These are phyloP conservation scores for Orius laevigatus DNA, from an alignment of 1,140 invertebrate species.

Conservation along the genomic window DNA sequence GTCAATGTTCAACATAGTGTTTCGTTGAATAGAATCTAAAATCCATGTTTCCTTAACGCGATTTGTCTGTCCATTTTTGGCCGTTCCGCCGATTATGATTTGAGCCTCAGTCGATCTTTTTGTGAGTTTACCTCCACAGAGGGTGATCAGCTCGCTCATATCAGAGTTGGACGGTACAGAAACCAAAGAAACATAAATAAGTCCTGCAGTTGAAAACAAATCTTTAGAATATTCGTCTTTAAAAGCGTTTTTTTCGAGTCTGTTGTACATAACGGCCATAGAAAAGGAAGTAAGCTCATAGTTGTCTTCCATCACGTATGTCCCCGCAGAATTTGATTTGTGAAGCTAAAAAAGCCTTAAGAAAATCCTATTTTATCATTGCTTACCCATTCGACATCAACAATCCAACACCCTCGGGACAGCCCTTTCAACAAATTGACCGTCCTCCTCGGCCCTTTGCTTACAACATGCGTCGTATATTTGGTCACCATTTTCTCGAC, in stretches of 20 bases:
- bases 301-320: slow-evolving; percentile 34
- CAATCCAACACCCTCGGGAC: slow-evolving; percentile 36
- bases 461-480: slow-evolving; percentile 35
- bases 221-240: slow-evolving; percentile 29
- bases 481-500: slow-evolving; percentile 30
- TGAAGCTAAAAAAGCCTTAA: slow-evolving; percentile 27
- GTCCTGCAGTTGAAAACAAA: slow-evolving; percentile 29
- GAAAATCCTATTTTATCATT: slow-evolving; percentile 8
- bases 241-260: slow-evolving; percentile 32
- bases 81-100: slow-evolving; percentile 21
- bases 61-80: too few relatives aligned
- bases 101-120: slow-evolving; percentile 26
- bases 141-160: slow-evolving; percentile 29
- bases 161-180: slow-evolving; percentile 27
- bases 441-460: slow-evolving; percentile 32
- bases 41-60: too few relatives aligned
- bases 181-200: slow-evolving; percentile 29
- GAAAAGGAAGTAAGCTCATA: slow-evolving; percentile 34
- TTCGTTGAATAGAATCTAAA: too few relatives aligned
- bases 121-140: slow-evolving; percentile 30
- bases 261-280: slow-evolving; percentile 31
- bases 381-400: slow-evolving; percentile 33
- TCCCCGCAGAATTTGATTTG: slow-evolving; percentile 28
- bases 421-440: slow-evolving; percentile 36
- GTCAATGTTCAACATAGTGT: too few relatives aligned